Evolutionary conservation across 2,113 vertebrate genomes (phyloP), one percentile per base, ranked within the genome.

Genomic region (Coracopsis vasa): DNA sequence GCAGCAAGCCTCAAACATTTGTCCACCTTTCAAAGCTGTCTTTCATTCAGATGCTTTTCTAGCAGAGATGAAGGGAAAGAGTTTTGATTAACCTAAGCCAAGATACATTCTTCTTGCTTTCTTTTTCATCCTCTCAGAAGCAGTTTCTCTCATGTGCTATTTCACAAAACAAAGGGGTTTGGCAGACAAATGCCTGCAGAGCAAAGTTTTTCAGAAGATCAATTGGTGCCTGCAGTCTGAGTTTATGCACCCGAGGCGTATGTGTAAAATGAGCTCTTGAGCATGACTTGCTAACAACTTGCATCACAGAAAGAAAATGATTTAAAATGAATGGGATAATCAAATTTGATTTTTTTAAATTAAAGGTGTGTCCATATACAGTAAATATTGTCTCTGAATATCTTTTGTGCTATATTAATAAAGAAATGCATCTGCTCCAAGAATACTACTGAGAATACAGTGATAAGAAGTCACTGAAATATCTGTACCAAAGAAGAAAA

Each of bases 121-220:
- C 58, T 70, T 88, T 88, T 66, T 73, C 31, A 13, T 47, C 51
- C 31, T 90, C 56, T 73, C 53, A 84, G 64, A 91, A 78, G 44
- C 42, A 75, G 29, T 13, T 87, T 62, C 47, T 72, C 67, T 62
- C 28, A 3, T 62, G 67, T 60, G 64, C 20, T 71, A 39, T n/a
- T 66, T 45, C 60, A 86, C 64, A 75, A 88, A 75, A 71, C 60
- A 86, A 74, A 90, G 47, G 41, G 8, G 35, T 86, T 84, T 56
- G 47, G 29, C 48, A 92, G 66, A 58, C 7, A 58, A 54, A 9
- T 62, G 29, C 24, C 44, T 58, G 48, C 29, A 93, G 91, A 94
- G 86, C 41, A 88, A 88, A 88, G 80, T 51, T 80, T 60, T 70
- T 95, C 74, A 93, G 42, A 79, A 92, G 51, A 95, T 78, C 67